Evolutionary conservation across 2,113 vertebrate genomes (phyloP), one percentile per base, ranked within the genome.

Genomic region (Opisthocomus hoazin): DNA sequence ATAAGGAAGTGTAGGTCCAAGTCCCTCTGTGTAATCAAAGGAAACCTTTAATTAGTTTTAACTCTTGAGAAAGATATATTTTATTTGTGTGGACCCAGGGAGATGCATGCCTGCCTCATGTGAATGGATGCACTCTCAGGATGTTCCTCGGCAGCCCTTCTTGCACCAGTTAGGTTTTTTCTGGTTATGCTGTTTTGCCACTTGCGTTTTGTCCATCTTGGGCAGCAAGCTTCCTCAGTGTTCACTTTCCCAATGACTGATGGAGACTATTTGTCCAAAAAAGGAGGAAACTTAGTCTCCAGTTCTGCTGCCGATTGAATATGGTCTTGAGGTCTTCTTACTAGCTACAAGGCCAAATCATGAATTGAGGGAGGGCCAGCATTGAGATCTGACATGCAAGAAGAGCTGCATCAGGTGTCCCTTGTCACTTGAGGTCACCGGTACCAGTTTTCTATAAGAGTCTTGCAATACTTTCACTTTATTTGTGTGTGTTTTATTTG

Each of bases 51-150:
- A 84, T 88, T 87, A 69, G 77, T 27, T 50, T 82, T 53, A 60
- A n/a, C 74, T 75, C 43, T 37, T 73, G 32, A 57, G 56, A 77
- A 48, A 73, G 29, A 13, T 22, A 11, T 32, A 8, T 76, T 91
- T 70, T 58, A 61, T 95, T 43, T 81, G 58, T n/a, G 37, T 45
- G 45, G 76, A 41, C 50, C 21, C 1, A 4, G 45, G 89, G 18
- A 66, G 46, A 19, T 50, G 19, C 24, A 19, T 57, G 22, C 27
- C 46, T 63, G 26, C 15, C 39, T 41, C 77, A 8, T 5, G 1
- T 36, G 61, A 15, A 15, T 54, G n/a, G 75, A 11, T 64, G 51
- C 2, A 2, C 58, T 39, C 73, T 69, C 0, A 0, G 37, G 57
- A 30, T 73, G 37, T 14, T 90, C 61, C 53, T 84, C 1, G 0